Percentiles rank a stretch among this genome's conserved stretches.
Evolutionary conservation across 2,113 vertebrate species (phyloP).

Genomic region (human): GRCh38 chrX:144223001-144223500

Average conservation of each 20-base stretch:
- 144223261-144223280: not conserved
- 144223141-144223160: constrained; percentile 60
- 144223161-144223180: constrained; percentile 21
- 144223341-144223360: constrained; percentile 58
- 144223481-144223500: not conserved
- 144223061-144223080: not conserved
- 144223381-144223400: not conserved
- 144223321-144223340: constrained; percentile 50
- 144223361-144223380: not conserved
- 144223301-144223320: constrained; percentile 47
- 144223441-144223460: not conserved
- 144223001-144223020: constrained; percentile 63
- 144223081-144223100: constrained; percentile 62
- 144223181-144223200: constrained; percentile 47
- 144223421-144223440: not conserved
- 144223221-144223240: not conserved
- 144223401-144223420: not conserved
- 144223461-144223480: not conserved
- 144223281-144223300: constrained; percentile 50
- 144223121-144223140: constrained; percentile 35
- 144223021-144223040: constrained; percentile 49
- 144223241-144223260: constrained; percentile 28
- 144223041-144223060: constrained; percentile 60
- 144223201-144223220: constrained; percentile 60
- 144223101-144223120: constrained; percentile 7